These are phyloP conservation scores for Phalangium opilio DNA, from an alignment of 2,888 invertebrate genomes.

Conservation along the genomic window DNA sequence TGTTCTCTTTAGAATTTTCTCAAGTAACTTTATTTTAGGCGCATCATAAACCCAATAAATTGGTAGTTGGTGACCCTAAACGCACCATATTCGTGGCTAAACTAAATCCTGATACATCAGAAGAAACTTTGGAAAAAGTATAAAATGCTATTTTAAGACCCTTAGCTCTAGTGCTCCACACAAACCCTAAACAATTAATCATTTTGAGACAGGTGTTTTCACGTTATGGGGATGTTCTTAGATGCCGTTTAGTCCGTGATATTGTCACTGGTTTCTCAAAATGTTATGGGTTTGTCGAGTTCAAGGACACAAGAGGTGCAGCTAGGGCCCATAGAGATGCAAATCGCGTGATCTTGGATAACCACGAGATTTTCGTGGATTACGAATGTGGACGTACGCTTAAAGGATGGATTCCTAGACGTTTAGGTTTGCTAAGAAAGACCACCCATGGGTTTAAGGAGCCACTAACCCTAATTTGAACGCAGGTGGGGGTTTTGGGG, in stretches of 20 bases:
- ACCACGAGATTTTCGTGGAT: constrained; percentile 55
- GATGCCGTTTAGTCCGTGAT: constrained; percentile 52
- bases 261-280: constrained; percentile 67
- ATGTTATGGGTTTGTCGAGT: constrained; percentile 76
- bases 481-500: constrained; percentile 66
- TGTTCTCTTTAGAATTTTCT: too few species aligned
- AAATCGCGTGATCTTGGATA: constrained; percentile 46
- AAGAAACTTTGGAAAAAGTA: constrained; percentile 42
- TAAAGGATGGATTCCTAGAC: constrained; percentile 65
- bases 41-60: constrained; percentile 34
- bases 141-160: constrained; percentile 1
- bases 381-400: constrained; percentile 53
- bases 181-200: neutral
- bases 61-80: constrained; percentile 49
- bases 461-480: too few species aligned
- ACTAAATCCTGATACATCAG: constrained; percentile 47
- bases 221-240: constrained; percentile 47
- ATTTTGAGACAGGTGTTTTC: constrained; percentile 30
- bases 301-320: constrained; percentile 43
- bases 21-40: constrained; percentile 28
- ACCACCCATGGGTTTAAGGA: too few species aligned
- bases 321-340: constrained; percentile 45
- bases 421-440: constrained; percentile 40
- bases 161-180: neutral
- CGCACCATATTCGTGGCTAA: constrained; percentile 59